Evolutionary conservation across 1,140 invertebrate species (phyloP).

Genomic region (Polyergus mexicanus): DNA sequence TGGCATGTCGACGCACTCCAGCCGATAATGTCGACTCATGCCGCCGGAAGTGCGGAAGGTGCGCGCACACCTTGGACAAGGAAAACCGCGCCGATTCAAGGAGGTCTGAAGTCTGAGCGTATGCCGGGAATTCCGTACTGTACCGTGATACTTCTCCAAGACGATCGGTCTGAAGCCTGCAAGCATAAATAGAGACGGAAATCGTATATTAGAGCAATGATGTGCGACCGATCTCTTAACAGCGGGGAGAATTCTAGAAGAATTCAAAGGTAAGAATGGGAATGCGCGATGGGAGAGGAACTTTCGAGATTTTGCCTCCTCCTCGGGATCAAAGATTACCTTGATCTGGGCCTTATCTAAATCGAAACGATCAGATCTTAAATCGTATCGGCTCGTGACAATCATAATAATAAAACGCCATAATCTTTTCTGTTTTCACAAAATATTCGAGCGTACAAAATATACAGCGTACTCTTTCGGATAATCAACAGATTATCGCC

Average conservation of each 20-base stretch:
- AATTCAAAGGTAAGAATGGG: neutral
- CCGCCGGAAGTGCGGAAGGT: conserved; percentile 73
- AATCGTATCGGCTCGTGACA: neutral
- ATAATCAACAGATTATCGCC: neutral
- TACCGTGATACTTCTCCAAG: conserved; percentile 69
- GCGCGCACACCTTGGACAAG: conserved; percentile 73
- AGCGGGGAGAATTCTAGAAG: conserved; percentile 25
- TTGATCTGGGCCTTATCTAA: neutral
- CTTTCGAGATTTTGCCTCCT: neutral
- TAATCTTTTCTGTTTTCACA: neutral
- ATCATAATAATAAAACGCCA: too few relatives aligned
- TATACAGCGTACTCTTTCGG: neutral
- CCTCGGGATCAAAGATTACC: conserved; percentile 4
- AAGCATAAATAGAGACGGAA: conserved; percentile 75
- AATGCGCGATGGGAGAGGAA: neutral
- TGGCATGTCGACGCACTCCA: conserved; percentile 77
- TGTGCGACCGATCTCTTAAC: conserved; percentile 33
- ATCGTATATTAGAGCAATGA: conserved; percentile 50
- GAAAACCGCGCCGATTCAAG: conserved; percentile 64
- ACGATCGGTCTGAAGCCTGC: conserved; percentile 76
- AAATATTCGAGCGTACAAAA: neutral
- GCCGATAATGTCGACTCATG: conserved; percentile 75
- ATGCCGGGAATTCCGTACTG: conserved; percentile 57
- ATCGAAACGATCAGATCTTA: neutral
- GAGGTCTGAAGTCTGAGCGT: conserved; percentile 62